Evolutionary conservation across 1,140 invertebrate species (phyloP), one percentile per base, ranked within the genome.

Genomic region (Temnothorax nylanderi): DNA sequence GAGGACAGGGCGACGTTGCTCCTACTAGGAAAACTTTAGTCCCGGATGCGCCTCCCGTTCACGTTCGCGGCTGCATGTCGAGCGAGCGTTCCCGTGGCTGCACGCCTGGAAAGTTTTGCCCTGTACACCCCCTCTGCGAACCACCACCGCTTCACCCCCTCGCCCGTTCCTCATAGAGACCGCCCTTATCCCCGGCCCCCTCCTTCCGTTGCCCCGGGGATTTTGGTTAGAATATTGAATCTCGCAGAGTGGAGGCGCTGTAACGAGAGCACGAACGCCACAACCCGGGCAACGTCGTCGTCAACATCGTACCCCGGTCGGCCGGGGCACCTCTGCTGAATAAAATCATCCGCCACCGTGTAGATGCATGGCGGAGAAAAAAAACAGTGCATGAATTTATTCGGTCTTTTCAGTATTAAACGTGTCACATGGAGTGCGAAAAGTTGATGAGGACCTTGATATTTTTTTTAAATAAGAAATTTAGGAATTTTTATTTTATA

Each of bases 191-290:
- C 44, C 77, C 74, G 47, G 37, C 32, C 18, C 82, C 71, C 76
- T 34, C 77, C 72, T 34, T 90, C 89, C 91, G 91, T 94, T 93
- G 94, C 94, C 93, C 94, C 91, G 91, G 94, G 94, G 94, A 95
- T 95, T 95, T 95, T 94, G 94, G 94, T 95, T 95, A 94, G 94
- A 95, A 95, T 95, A 95, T 95, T 95, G 94, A 95, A 95, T 95
- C 94, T 94, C 75, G 91, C 93, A 90, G 93, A 93, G 93, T 93
- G 90, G 93, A 93, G 92, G 93, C 91, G 93, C 91, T 93, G 94
- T 95, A 95, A 95, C 94, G 93, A 94, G 94, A 94, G 90, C 69
- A 87, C 87, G 80, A 84, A 84, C 86, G 90, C 71, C 87, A 89
- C 81, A 86, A 91, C 90, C 65, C 87, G 85, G 86, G 89, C 81